Base-by-base conservation (phyloP, 2,888 invertebrate species). In the Athripsodes cinereus region DNA sequence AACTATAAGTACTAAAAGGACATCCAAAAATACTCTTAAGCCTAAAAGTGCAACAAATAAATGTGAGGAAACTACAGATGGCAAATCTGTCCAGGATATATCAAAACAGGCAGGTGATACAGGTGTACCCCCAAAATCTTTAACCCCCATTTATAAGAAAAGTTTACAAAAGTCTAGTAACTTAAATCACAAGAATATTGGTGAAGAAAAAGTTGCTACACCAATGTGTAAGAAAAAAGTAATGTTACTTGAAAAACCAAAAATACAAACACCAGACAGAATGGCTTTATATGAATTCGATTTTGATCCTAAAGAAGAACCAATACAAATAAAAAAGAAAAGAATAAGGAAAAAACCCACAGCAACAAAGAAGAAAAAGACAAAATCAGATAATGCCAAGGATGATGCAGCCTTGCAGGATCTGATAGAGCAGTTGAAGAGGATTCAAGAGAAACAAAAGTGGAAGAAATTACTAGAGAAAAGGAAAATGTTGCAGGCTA, bases 261-360 rank as follows among this genome's bases (percentile, higher is more conserved):
- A 46, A 26, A 60, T 53, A 16, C 53, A 40, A 31, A 34, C 55
- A 58, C 66, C 67, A 8, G 69, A 69, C 60, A 69, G 70, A 49
- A 60, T 70, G 57, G 76, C 77, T 67, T 66, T 78, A 2, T 79
- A 79, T 66, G 78, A 79, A 64, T 79, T 79, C 55, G 77, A 77
- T 18, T 78, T 68, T 69, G 75, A 79, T 62, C 78, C 78, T 0
- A 68, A 69, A 61, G 76, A 78, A 50, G 78, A 78, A 67, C 77
- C 78, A 11, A 65, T 69, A 53, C 78, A 76, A 62, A 69, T 69
- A 10, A 76, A 72, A 61, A 72, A 66, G 52, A 61, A 63, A 53
- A 63, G 64, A 18, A 66, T 67, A 1, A 46, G 13, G 8, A 55
- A 52, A 26, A 57, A 56, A 31, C 26, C 35, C 6, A 40, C 44